These are phyloP conservation scores for Nycteola revayana DNA, from an alignment of 2,888 invertebrate species.

Conservation along the genomic window DNA sequence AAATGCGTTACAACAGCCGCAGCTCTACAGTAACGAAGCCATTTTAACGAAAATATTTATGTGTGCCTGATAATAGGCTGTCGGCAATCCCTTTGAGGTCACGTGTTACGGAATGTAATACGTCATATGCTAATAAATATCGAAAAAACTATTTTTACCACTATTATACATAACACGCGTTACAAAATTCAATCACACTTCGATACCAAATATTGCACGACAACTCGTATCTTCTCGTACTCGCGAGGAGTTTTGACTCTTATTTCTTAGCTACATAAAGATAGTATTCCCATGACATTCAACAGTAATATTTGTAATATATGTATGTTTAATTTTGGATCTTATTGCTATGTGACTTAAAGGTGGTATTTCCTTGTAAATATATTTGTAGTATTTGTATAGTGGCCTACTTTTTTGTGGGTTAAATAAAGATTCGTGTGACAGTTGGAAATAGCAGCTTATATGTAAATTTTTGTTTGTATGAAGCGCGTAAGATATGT, in stretches of 20 bases:
- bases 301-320: no score
- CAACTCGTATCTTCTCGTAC: constrained; percentile 23
- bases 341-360: constrained; percentile 8
- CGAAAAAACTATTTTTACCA: not conserved
- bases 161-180: constrained; percentile 5
- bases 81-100: no score
- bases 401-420: constrained; percentile 30
- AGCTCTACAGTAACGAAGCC: no score
- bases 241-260: constrained; percentile 14
- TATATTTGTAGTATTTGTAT: constrained; percentile 4
- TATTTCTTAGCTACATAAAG: constrained; percentile 7
- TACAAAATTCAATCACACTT: constrained; percentile 23
- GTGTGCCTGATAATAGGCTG: no score
- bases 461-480: constrained; percentile 8
- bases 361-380: constrained; percentile 2
- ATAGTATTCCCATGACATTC: constrained; percentile 1
- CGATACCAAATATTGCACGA: constrained; percentile 28
- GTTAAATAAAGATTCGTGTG: constrained; percentile 23
- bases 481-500: no score
- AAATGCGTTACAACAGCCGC: no score
- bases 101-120: no score
- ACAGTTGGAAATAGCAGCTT: constrained; percentile 24
- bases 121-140: no score
- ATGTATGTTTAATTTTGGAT: no score
- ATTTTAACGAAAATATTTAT: no score